Evolutionary conservation across 2,888 invertebrate genomes (phyloP).

Genomic region (Platerodrilus igneus): DNA sequence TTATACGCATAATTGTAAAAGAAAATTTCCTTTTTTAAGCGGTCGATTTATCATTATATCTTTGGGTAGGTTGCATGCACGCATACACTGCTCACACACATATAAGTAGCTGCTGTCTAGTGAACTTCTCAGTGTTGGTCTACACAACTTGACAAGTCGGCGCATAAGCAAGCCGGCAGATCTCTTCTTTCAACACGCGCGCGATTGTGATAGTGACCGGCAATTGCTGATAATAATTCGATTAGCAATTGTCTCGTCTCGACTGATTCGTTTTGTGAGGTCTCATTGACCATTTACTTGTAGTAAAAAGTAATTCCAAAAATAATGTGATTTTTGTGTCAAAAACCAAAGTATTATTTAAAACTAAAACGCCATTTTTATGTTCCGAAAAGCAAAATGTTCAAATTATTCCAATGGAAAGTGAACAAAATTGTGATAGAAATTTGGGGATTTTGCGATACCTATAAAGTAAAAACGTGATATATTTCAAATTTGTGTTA

Average conservation of each 20-base stretch:
- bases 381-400: conserved; percentile 13
- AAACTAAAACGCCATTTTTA: too few species aligned
- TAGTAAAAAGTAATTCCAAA: neutral
- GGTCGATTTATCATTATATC: conserved; percentile 31
- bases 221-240: conserved; percentile 25
- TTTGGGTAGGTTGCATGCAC: conserved; percentile 30
- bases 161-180: conserved; percentile 27
- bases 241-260: conserved; percentile 23
- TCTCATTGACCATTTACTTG: conserved; percentile 16
- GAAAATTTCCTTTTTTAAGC: conserved; percentile 31
- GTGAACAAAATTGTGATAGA: conserved; percentile 20
- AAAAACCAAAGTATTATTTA: too few species aligned
- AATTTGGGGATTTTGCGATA: conserved; percentile 9
- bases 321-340: neutral
- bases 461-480: neutral
- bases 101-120: conserved; percentile 37
- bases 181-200: conserved; percentile 31
- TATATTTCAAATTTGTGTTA: too few species aligned
- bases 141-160: conserved; percentile 30
- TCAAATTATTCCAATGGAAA: conserved; percentile 17
- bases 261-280: conserved; percentile 19
- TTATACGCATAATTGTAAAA: conserved; percentile 11
- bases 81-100: conserved; percentile 36
- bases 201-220: conserved; percentile 27
- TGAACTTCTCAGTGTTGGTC: conserved; percentile 37